Percentiles rank a stretch among this genome's conserved stretches.
These are phyloP conservation scores for Rotaria macrura DNA, from an alignment of 2,888 invertebrate species.

Conservation along the genomic window DNA sequence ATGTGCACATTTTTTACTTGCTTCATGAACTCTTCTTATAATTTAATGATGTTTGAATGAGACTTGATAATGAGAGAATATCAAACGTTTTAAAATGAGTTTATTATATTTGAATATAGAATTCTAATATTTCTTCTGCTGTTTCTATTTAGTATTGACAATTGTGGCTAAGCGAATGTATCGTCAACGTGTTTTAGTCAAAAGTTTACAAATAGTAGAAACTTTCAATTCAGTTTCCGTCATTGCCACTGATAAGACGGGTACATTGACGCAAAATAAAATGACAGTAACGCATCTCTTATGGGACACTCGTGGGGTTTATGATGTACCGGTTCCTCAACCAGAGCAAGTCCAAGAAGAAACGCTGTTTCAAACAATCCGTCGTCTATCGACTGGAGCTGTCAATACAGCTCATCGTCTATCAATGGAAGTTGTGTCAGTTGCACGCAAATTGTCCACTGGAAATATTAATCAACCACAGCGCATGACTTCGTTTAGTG, in stretches of 20 bases:
- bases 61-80: too few species aligned
- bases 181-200: slow-evolving; percentile 23
- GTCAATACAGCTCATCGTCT: background rate
- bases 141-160: background rate
- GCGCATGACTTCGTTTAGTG: background rate
- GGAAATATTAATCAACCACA: background rate
- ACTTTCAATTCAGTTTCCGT: slow-evolving; percentile 18
- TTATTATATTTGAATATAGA: too few species aligned
- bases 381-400: background rate
- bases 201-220: slow-evolving; percentile 20
- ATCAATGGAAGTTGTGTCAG: background rate
- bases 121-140: background rate
- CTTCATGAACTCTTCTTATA: too few species aligned
- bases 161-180: slow-evolving; percentile 27
- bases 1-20: too few species aligned
- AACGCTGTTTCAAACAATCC: background rate
- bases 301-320: background rate
- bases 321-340: background rate
- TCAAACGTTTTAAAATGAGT: too few species aligned
- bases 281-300: background rate
- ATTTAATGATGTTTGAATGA: too few species aligned
- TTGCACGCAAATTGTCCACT: background rate
- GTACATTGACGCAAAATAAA: slow-evolving; percentile 13
- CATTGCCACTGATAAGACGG: slow-evolving; percentile 23
- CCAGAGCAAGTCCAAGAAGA: background rate